These are phyloP conservation scores for Andrena marginata DNA, from an alignment of 2,888 invertebrate species.

Conservation along the genomic window DNA sequence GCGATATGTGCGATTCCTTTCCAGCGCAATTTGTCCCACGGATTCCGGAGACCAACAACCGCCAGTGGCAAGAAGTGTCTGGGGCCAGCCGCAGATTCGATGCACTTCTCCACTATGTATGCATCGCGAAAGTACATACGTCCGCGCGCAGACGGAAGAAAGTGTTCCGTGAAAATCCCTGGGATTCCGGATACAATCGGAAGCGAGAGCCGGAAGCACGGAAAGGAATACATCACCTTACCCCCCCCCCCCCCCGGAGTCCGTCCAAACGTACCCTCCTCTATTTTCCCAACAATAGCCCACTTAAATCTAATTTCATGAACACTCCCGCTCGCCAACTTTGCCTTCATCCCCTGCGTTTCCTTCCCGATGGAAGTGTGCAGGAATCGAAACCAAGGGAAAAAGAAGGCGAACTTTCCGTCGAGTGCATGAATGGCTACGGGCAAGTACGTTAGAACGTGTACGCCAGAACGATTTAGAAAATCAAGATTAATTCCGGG, in stretches of 20 bases:
- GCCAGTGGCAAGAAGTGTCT: conserved; percentile 57
- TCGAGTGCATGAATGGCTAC: background rate
- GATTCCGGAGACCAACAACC: conserved; percentile 62
- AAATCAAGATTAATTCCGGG: background rate
- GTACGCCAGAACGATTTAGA: conserved; percentile 7
- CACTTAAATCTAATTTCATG: conserved; percentile 78
- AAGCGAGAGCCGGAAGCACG: conserved; percentile 60
- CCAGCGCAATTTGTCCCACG: conserved; percentile 47
- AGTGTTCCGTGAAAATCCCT: conserved; percentile 59
- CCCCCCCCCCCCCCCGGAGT: conserved; percentile 21
- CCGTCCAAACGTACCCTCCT: conserved; percentile 54
- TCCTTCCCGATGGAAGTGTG: conserved; percentile 35
- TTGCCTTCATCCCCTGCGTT: conserved; percentile 47
- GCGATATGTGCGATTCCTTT: conserved; percentile 55
- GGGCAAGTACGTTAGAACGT: conserved; percentile 3
- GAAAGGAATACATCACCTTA: conserved; percentile 63
- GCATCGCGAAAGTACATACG: conserved; percentile 59
- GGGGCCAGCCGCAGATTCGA: conserved; percentile 27
- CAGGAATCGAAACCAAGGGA: conserved; percentile 31
- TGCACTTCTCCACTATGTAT: conserved; percentile 58
- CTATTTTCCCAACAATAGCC: conserved; percentile 73
- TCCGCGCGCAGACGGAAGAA: conserved; percentile 47
- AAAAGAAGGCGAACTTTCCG: conserved; percentile 19
- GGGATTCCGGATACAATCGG: conserved; percentile 49
- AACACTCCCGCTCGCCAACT: conserved; percentile 64